Percentiles rank a stretch among this genome's conserved stretches.
phyloP scores from a whole-genome alignment of 2,113 vertebrate species.

The Psittacara wagleri region DNA sequence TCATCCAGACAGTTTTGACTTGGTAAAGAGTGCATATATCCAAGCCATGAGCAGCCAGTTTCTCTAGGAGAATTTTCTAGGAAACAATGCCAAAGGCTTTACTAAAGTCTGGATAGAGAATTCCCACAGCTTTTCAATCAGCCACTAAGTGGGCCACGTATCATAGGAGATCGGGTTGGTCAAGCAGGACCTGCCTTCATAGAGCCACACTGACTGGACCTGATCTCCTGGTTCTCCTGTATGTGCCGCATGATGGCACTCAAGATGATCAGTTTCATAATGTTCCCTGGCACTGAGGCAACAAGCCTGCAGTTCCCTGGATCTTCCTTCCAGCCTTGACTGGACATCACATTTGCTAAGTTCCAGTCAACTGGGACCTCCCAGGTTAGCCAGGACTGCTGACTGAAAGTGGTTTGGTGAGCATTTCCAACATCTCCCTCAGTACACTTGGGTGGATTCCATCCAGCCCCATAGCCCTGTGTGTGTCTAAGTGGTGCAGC shows the following conservation, averaged over 20 bases:
- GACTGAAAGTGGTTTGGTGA: background rate
- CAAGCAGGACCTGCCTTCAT: background rate
- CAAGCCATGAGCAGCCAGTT: background rate
- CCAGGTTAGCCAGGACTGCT: background rate
- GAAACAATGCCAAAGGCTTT: background rate
- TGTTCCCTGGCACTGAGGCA: background rate
- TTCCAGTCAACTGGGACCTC: background rate
- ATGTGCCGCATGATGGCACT: background rate
- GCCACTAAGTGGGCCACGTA: background rate
- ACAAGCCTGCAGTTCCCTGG: background rate
- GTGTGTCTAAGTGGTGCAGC: background rate
- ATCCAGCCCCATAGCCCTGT: background rate
- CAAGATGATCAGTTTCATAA: background rate
- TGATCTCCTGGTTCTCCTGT: fast-evolving
- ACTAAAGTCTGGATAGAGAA: background rate
- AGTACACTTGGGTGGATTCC: background rate
- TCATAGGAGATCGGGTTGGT: background rate
- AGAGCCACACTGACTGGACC: background rate
- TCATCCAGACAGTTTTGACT: background rate
- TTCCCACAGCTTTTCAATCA: background rate
- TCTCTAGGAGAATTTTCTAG: background rate
- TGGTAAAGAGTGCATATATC: background rate
- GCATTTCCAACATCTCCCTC: background rate
- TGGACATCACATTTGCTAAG: background rate
- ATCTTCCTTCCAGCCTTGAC: background rate